Evolutionary conservation across 1,140 invertebrate species (phyloP).

Genomic region (Drosophila rufa): DNA sequence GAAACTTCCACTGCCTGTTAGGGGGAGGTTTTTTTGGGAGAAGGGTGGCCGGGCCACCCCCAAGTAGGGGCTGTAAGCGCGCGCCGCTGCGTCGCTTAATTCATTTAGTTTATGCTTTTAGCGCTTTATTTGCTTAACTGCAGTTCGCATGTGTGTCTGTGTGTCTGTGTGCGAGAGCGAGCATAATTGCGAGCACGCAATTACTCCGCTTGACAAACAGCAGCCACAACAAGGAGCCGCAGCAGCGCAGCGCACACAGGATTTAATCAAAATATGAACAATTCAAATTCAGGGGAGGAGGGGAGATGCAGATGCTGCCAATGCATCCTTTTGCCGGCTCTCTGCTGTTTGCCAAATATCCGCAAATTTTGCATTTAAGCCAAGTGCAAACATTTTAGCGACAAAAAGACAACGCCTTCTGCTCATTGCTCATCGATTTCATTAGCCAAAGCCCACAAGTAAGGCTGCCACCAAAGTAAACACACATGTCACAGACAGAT

Average conservation of each 20-base stretch:
- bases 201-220: constrained; percentile 54
- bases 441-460: background rate
- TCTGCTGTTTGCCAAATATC: constrained; percentile 30
- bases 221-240: constrained; percentile 16
- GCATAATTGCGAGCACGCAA: constrained; percentile 48
- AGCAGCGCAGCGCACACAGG: constrained; percentile 1
- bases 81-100: constrained; percentile 52
- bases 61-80: constrained; percentile 22
- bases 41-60: too few species aligned
- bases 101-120: constrained; percentile 74
- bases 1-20: constrained; percentile 32
- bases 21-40: background rate
- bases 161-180: constrained; percentile 9
- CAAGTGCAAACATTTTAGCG: constrained; percentile 41
- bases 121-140: constrained; percentile 73
- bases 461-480: background rate
- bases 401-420: constrained; percentile 1
- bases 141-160: constrained; percentile 37
- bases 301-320: constrained; percentile 3
- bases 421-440: constrained; percentile 19
- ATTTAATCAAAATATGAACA: constrained; percentile 45
- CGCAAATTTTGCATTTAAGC: constrained; percentile 37
- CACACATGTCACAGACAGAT: background rate
- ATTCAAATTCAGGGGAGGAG: background rate
- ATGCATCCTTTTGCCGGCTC: constrained; percentile 10